A percentile compares a stretch with the other conserved stretches of the same genome.
phyloP scores from a whole-genome alignment of 2,888 invertebrate species.

The Epistrophe grossulariae region DNA sequence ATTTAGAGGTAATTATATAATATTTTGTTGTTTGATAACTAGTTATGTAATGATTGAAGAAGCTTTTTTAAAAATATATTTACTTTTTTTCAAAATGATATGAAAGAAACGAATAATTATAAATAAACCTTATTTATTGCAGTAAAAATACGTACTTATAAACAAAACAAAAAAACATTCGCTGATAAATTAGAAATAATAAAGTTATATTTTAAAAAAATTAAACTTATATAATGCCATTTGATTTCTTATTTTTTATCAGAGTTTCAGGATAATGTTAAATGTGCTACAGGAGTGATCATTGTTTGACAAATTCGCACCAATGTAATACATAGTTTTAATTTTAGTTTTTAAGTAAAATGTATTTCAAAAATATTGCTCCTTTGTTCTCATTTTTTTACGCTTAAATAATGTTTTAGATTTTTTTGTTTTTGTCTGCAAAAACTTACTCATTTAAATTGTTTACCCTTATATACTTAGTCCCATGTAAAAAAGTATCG shows the following conservation, averaged over 20 bases:
- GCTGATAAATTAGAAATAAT: conserved; percentile 29
- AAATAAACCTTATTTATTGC: conserved; percentile 20
- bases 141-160: neutral
- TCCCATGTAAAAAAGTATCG: conserved; percentile 62
- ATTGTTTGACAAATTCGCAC: conserved; percentile 59
- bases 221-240: conserved; percentile 64
- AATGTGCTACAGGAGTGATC: conserved; percentile 58
- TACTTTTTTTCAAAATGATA: neutral
- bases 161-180: conserved; percentile 11
- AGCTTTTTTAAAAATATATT: conserved; percentile 23
- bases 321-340: conserved; percentile 31
- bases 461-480: conserved; percentile 62
- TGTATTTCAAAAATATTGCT: conserved; percentile 70
- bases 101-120: conserved; percentile 8
- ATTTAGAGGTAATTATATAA: conserved; percentile 19
- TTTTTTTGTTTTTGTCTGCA: conserved; percentile 39
- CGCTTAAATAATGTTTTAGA: conserved; percentile 33
- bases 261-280: conserved; percentile 66
- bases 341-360: conserved; percentile 47
- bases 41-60: conserved; percentile 47
- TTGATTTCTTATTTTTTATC: conserved; percentile 33
- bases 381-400: conserved; percentile 43
- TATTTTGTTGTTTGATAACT: conserved; percentile 22
- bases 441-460: conserved; percentile 43
- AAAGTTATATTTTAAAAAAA: conserved; percentile 23